phyloP scores from a whole-genome alignment of 2,888 invertebrate genomes.

The Aphidoletes aphidimyza region DNA sequence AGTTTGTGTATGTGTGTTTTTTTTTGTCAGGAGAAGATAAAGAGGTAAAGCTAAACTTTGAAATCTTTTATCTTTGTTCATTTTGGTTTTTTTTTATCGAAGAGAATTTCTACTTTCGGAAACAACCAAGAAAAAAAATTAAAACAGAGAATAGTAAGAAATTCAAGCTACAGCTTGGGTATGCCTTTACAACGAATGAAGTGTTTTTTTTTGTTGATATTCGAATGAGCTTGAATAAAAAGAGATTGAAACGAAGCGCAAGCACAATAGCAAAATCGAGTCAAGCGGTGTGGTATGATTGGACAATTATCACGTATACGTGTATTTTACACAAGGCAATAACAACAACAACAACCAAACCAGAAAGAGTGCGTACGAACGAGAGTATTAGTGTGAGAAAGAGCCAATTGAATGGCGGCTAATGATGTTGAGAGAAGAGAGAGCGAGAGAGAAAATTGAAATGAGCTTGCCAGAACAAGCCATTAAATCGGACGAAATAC shows the following conservation, averaged over 20 bases:
- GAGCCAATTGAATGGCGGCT: not conserved
- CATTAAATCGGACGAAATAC: constrained; percentile 27
- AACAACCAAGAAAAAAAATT: not conserved
- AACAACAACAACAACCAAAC: not conserved
- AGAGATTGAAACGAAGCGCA: not conserved
- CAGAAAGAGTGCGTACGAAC: not conserved
- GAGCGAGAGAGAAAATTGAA: not conserved
- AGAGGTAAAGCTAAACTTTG: no score
- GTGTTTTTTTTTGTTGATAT: not conserved
- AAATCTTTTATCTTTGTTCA: no score
- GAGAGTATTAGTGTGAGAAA: not conserved
- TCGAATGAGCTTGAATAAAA: not conserved
- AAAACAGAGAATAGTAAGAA: no score
- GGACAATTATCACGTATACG: constrained; percentile 49
- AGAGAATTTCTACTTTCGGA: not conserved
- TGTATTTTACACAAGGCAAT: not conserved
- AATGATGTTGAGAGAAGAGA: not conserved
- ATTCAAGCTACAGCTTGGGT: not conserved
- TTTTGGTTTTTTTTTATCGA: no score
- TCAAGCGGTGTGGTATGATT: constrained; percentile 22
- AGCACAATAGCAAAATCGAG: constrained; percentile 7
- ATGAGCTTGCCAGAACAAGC: constrained; percentile 4
- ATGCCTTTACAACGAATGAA: not conserved
- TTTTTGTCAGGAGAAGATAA: no score
- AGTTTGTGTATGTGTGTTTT: no score